Evolutionary conservation across 2,888 invertebrate species (phyloP).

Genomic region (Lepeophtheirus nordmannii): DNA sequence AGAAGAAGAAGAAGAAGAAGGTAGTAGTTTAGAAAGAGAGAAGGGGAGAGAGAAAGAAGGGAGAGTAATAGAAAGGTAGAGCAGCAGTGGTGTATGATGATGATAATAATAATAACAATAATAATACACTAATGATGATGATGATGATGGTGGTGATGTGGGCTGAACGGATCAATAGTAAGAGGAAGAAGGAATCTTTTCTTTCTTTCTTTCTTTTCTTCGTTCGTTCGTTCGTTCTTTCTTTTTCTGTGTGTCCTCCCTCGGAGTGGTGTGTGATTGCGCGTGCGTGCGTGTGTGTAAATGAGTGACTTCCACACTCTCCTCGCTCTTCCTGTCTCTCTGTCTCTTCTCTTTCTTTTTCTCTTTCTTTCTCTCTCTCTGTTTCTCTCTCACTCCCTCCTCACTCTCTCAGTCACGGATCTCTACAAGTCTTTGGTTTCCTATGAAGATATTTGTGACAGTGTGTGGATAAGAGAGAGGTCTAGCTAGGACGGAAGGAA

Average conservation of each 20-base stretch:
- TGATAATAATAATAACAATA: not conserved
- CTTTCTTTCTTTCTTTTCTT: not conserved
- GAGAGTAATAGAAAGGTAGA: constrained; percentile 8
- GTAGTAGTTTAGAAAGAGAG: too few species aligned
- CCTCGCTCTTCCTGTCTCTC: not conserved
- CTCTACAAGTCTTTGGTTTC: not conserved
- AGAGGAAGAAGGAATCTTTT: not conserved
- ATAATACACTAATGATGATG: not conserved
- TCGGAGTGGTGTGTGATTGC: not conserved
- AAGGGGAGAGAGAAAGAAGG: constrained; percentile 1
- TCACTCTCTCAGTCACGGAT: not conserved
- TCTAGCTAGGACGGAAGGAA: not conserved
- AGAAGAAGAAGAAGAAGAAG: not conserved
- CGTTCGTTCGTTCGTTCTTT: not conserved
- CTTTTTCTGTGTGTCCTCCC: not conserved
- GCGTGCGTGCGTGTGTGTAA: not conserved
- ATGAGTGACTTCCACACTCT: not conserved
- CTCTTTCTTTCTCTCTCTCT: not conserved
- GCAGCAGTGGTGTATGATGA: not conserved
- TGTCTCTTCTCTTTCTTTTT: not conserved
- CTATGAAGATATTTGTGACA: not conserved
- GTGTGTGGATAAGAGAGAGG: not conserved
- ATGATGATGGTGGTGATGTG: not conserved
- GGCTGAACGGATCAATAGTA: constrained; percentile 15
- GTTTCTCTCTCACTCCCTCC: not conserved